A percentile compares a stretch with the other conserved stretches of the same genome.
These are phyloP conservation scores for Macrobrachium rosenbergii DNA, from an alignment of 1,140 invertebrate genomes.

Conservation along the genomic window DNA sequence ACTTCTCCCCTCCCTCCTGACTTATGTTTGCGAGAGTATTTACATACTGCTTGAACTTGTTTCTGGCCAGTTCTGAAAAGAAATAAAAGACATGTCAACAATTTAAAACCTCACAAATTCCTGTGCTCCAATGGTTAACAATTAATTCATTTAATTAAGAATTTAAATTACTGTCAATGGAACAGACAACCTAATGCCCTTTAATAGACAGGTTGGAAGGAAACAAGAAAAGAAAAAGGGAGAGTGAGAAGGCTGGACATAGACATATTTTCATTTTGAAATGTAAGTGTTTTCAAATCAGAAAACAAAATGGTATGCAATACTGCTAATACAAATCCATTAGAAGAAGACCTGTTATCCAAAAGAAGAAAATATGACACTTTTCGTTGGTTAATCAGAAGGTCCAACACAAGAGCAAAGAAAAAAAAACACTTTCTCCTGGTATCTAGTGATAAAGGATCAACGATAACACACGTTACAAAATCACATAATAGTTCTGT, in stretches of 20 bases:
- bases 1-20: conserved; percentile 81
- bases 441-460: no score
- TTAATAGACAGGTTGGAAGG: neutral
- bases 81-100: conserved; percentile 2
- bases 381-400: no score
- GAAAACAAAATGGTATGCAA: neutral
- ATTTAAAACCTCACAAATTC: neutral
- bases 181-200: no score
- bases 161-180: neutral
- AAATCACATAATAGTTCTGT: no score
- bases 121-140: neutral
- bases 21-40: conserved; percentile 88
- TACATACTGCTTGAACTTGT: conserved; percentile 91
- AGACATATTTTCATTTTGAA: conserved; percentile 9
- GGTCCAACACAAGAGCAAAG: no score
- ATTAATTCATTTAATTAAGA: no score
- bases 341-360: no score
- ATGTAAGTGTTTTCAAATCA: no score
- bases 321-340: neutral
- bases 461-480: no score
- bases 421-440: no score
- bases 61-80: conserved; percentile 76
- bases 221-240: conserved; percentile 15
- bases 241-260: neutral
- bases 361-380: no score